Base-by-base conservation (phyloP, 1,140 invertebrate species). In the Saccostrea glomerata region DNA sequence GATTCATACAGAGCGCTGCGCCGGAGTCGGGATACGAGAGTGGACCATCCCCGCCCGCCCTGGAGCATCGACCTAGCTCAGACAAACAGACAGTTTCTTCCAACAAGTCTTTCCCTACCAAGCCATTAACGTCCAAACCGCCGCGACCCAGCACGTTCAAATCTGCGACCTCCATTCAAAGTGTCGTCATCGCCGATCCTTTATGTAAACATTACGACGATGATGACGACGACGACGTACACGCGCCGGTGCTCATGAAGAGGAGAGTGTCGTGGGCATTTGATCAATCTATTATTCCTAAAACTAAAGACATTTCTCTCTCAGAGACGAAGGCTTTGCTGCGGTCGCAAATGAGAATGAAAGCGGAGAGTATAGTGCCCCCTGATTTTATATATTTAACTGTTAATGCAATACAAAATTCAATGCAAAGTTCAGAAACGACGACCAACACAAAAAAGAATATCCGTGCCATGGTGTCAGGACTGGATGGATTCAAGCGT, bases 241-340 rank as follows among this genome's bases (percentile, higher is more conserved):
- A 40, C 13, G n/a, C 70, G 84, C 88, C 40, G 82, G 87, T 63
- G 77, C 84, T 63, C 23, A 88, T 88, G 23, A 91, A 87, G 23
- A 83, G 93, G 54, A 91, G 94, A 90, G 92, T 94, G 9, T 95
- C 94, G 6, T 95, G 94, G 94, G 94, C 94, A n/a, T 95, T 95
- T 92, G 94, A 95, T 85, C 90, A 94, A 83, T 93, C 94, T 11
- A 47, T 93, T 3, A 87, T 94, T 66, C 92, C 92, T 30, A 92
- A 92, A 84, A 88, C 90, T 40, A 93, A 93, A 88, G 91, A 93
- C n/a, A 91, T 94, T 17, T 90, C 91, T 54, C 88, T 95, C 56
- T 93, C 92, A 40, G 94, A 95, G 86, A 94, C 93, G 25, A 95
- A 95, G 89, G 88, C 93, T 30, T 87, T 95, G 85, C 89, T 95